Evolutionary conservation across 2,113 vertebrate species (phyloP), one percentile per base, ranked within the genome.

Genomic region (Penelope pileata): DNA sequence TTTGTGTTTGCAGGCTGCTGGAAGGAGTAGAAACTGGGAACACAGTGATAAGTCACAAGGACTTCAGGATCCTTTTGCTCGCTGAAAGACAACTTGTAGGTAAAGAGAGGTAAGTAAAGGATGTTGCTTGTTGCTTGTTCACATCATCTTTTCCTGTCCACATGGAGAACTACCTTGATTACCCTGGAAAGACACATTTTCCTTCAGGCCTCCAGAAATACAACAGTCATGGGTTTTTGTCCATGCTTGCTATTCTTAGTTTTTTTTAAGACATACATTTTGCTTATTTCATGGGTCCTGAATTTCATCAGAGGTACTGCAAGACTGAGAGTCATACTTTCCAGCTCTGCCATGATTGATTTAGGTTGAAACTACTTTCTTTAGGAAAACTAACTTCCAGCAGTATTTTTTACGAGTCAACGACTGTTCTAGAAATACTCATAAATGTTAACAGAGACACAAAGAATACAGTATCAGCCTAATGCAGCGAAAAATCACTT

Each of bases 231-330:
- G 4, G 30, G 3, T 2, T 73, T 58, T 34, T 72, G 66, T 12
- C 30, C 73, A 77, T 74, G 6, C 9, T 21, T 64, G 6, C 66
- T 80, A n/a, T 4, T 75, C 34, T 81, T 74, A 27, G 11, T 13
- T 68, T 40, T 9, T 34, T 81, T 74, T 63, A 87, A 34, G 47
- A 50, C 1, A 29, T 5, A 34, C 19, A 32, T 64, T 91, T 60
- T 2, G 26, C 47, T 76, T 82, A 73, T 13, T 42, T 9, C 51
- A 63, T 10, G 24, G 13, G 29, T 63, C 6, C 50, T 6, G 8
- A 0, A 1, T 3, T 10, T 75, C 70, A 23, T 34, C 47, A 72
- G 29, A 70, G 4, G 14, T 7, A 54, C 6, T 1, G 0, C 0
- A 0, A 70, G 3, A 4, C 51, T 42, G 16, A 42, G 70, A 63